phyloP scores from a whole-genome alignment of 2,113 vertebrate genomes.

The Bos javanicus region DNA sequence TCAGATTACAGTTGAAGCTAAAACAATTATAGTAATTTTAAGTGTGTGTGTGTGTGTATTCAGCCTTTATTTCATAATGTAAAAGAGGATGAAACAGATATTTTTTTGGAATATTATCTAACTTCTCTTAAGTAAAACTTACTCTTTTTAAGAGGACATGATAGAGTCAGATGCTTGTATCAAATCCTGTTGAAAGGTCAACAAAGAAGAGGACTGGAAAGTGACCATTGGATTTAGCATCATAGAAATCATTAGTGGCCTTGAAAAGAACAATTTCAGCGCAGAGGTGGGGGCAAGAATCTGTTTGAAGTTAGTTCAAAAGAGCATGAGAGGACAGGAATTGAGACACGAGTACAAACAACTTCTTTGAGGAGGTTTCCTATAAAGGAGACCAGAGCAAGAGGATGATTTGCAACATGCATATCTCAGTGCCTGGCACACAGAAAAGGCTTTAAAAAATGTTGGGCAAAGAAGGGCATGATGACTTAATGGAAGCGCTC shows the following conservation, averaged over 20 bases:
- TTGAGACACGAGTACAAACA: not conserved
- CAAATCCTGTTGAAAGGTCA: not conserved
- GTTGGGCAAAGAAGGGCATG: not conserved
- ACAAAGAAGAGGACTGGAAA: not conserved
- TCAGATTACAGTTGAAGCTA: not conserved
- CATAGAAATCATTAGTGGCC: not conserved
- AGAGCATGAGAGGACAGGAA: not conserved
- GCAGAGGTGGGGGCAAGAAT: not conserved
- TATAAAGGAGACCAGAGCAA: not conserved
- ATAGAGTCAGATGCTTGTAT: not conserved
- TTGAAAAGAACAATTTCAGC: slow-evolving; percentile 11
- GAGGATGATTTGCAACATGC: not conserved
- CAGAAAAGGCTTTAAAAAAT: not conserved
- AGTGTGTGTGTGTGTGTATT: not conserved
- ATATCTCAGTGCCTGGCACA: not conserved
- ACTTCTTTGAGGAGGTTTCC: not conserved
- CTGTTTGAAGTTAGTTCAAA: slow-evolving; percentile 44
- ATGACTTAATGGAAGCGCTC: not conserved
- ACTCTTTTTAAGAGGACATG: not conserved
- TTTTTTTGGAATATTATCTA: not conserved
- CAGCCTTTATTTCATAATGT: not conserved
- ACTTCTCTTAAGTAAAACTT: not conserved
- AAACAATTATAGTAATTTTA: not conserved
- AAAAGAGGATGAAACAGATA: not conserved
- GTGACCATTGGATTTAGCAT: not conserved